Base-by-base conservation (phyloP, 2,888 invertebrate species). In the Xanthorhoe designata region DNA sequence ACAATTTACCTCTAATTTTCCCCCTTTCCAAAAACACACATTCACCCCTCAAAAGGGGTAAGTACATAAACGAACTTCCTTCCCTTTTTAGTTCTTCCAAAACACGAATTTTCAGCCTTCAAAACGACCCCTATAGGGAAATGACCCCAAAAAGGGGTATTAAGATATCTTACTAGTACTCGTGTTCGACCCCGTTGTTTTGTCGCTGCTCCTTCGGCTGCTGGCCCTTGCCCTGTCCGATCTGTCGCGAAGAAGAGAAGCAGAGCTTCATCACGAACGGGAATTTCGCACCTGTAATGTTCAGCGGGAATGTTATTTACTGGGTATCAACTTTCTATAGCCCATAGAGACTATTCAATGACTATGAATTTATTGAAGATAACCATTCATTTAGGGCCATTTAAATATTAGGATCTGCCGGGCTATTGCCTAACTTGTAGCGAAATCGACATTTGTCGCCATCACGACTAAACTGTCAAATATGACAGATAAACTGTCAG, bases 251-350 rank as follows among this genome's bases (percentile, higher is more conserved):
- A 61, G 98, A 98, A 18, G 99, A 99, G 95, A 99, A 99, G 88
- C 99, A 99, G 78, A 99, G 94, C 94, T 99, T 99, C 97, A 99
- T 97, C 83, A 99, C 98, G 95, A 98, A 99, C 77, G 99, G 99
- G 92, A 98, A 98, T 94, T 99, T 99, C 76, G 98, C 98, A 90
- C 97, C 98, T 98, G 95, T 13, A 95, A 95, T n/a, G 4, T 52
- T 58, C 56, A 59, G 61, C 63, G 45, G 35, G 2, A 5, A 29
- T 53, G 10, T 52, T 10, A 54, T 42, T 29, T 9, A 10, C 29
- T n/a, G 15, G 8, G 15, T n/a, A 19, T 24, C 0, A 50, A 4
- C 15, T 4, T 13, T 19, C 8, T 7, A 13, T 50, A 4, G n/a
- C n/a, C n/a, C n/a, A n/a, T n/a, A n/a, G n/a, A n/a, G n/a, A n/a